Evolutionary conservation across 2,113 vertebrate species (phyloP).

Genomic region (Sturnira hondurensis): DNA sequence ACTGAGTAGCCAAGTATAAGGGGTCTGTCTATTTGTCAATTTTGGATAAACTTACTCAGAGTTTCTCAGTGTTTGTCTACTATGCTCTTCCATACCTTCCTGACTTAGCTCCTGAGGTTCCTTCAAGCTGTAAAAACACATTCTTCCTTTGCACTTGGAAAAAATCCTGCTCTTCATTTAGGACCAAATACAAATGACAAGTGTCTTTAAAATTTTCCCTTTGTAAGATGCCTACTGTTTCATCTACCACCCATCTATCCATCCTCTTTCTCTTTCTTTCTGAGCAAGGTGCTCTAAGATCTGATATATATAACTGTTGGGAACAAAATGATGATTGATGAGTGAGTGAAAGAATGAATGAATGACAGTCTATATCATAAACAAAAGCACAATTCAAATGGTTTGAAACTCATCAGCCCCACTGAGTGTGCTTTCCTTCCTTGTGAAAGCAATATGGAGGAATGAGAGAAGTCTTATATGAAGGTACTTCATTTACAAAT

Average conservation of each 20-base stretch:
- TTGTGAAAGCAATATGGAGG: background rate
- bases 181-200: background rate
- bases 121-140: background rate
- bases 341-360: background rate
- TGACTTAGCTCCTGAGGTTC: background rate
- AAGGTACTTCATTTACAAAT: slow-evolving; percentile 9
- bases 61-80: background rate
- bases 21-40: background rate
- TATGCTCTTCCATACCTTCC: background rate
- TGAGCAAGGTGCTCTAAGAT: background rate
- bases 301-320: background rate
- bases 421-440: background rate
- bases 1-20: background rate
- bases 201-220: background rate
- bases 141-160: background rate
- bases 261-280: background rate
- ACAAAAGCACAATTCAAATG: background rate
- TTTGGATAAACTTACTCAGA: background rate
- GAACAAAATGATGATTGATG: background rate
- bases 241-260: background rate
- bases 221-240: background rate
- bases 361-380: background rate
- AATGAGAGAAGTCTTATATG: background rate
- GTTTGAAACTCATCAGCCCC: background rate
- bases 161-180: background rate